A percentile compares a stretch with the other conserved stretches of the same genome.
These are phyloP conservation scores for Campylorhamphus procurvoides DNA, from an alignment of 2,113 vertebrate species.

Conservation along the genomic window DNA sequence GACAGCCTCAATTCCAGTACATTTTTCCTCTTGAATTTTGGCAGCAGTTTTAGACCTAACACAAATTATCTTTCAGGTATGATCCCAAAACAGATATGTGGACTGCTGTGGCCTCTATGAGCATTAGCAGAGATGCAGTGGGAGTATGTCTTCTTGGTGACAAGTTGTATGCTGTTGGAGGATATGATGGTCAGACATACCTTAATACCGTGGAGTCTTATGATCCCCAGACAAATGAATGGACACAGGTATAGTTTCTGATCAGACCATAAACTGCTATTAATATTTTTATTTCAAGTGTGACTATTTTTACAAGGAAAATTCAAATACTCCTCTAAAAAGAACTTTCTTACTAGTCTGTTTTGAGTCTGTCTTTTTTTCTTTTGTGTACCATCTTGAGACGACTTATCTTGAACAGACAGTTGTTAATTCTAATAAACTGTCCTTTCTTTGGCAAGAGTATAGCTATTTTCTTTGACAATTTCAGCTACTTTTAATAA, in stretches of 20 bases:
- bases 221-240: conserved; percentile 97
- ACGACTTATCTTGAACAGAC: background rate
- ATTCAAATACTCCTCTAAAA: background rate
- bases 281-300: background rate
- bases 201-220: conserved; percentile 96
- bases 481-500: background rate
- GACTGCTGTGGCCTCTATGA: conserved; percentile 98
- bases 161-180: conserved; percentile 93
- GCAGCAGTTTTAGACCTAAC: background rate
- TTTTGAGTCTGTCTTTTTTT: background rate
- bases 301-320: background rate
- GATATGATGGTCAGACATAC: conserved; percentile 95
- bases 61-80: conserved; percentile 79
- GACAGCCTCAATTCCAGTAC: background rate
- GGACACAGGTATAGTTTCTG: conserved; percentile 88
- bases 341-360: background rate
- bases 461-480: background rate
- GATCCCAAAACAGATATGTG: conserved; percentile 97
- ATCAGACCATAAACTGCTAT: background rate
- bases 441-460: background rate
- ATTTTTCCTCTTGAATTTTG: background rate
- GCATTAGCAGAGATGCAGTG: conserved; percentile 95
- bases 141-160: conserved; percentile 97
- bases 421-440: background rate
- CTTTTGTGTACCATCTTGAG: background rate